Evolutionary conservation across 1,140 invertebrate genomes (phyloP), one percentile per base, ranked within the genome.

Genomic region (Cydia amplana): DNA sequence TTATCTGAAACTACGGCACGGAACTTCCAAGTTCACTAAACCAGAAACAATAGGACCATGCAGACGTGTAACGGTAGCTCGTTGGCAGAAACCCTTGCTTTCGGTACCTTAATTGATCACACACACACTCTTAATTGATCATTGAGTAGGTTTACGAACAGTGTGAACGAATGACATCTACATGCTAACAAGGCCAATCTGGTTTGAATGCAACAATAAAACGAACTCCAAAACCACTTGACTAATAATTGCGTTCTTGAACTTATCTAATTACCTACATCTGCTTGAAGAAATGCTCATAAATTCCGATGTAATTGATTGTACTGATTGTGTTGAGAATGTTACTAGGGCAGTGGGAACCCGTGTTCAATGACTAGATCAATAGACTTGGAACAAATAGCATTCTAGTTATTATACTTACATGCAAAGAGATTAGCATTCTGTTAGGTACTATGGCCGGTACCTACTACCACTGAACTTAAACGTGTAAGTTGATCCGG

Each of bases 11-110:
- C 65, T 70, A 80, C 80, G 76, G 75, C 75, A 83, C 63, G 77
- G 60, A 80, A 79, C 78, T 77, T 78, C 64, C 73, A 78, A 82
- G 80, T 85, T 85, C 81, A 82, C 79, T 79, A 81, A 79, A 81
- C 78, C 73, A 81, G 77, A 83, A 80, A 82, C 79, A 80, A 80
- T 77, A 75, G 80, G 78, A 78, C 72, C 75, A 76, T 79, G 75
- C 75, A 80, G 77, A 79, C 70, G 65, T 77, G 60, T 70, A 84
- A 83, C 83, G 79, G 83, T 82, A 82, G n/a, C 43, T 60, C 28
- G 32, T 36, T 70, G 18, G 32, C 65, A 18, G 43, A 70, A 18
- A 70, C 16, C 65, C 55, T 10, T 60, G 18, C 55, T 60, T 60
- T 60, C 10, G 18, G 18, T 20, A 60, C 18, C 18, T 60, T 60